Base-by-base conservation (phyloP, 2,888 invertebrate species). In the Heliconius charithonia region DNA sequence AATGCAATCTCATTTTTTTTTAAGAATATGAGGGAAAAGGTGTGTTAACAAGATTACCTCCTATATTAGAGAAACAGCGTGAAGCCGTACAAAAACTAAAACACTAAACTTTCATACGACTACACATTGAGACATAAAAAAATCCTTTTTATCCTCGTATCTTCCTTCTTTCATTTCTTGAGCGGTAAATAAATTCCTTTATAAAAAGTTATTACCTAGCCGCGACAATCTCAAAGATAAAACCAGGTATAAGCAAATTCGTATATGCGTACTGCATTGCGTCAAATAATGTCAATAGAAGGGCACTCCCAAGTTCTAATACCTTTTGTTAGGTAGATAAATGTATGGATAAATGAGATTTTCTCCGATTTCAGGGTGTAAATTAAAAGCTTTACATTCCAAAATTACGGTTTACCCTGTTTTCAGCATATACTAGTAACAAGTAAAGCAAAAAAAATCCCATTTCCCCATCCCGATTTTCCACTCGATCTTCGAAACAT, bases 201-300 rank as follows among this genome's bases (percentile, higher is more conserved):
- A 66, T 77, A 80, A 77, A 77, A 80, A 78, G 71, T 75, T 78
- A 80, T 25, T 69, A 59, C 69, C 78, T 73, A 79, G 45, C 72
- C 59, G 77, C 74, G 79, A 79, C 78, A 76, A 79, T 79, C 79
- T 79, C 79, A 56, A 62, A 72, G 77, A 63, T 66, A 76, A 74
- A 66, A 45, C 74, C 80, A 80, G 80, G 80, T 80, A 78, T 81
- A 80, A 77, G 80, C 75, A 75, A 71, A 80, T 81, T 77, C 76
- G 70, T 74, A 74, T 76, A 75, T 75, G 79, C 81, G 78, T 78
- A 83, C 84, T 85, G 85, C 84, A 86, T 81, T 85, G 85, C 83
- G 84, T 82, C 84, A 84, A 82, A 82, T 84, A 84, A 84, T 84
- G 83, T 85, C 84, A 82, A 82, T 82, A 80, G 81, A 84, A 85